These are phyloP conservation scores for Callaeas wilsoni DNA, from an alignment of 2,113 vertebrate genomes.

Conservation along the genomic window DNA sequence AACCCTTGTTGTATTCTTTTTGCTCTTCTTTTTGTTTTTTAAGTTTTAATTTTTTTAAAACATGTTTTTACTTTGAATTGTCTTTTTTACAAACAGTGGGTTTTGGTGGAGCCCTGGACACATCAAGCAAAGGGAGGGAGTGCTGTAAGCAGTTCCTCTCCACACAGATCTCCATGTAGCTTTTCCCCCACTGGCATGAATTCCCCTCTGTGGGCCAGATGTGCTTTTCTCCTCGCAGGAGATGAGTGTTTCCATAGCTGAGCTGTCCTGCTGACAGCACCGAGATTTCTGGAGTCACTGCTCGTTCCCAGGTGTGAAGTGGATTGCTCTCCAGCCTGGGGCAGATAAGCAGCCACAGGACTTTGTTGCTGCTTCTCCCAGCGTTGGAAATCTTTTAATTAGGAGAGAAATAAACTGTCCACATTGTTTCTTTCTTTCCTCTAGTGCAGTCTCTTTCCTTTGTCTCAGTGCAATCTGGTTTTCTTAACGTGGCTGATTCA, in stretches of 20 bases:
- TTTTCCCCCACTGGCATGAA: background rate
- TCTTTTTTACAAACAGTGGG: background rate
- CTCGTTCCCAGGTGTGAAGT: background rate
- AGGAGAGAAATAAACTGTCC: background rate
- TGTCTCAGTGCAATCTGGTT: background rate
- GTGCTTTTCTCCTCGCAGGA: background rate
- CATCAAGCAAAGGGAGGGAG: background rate
- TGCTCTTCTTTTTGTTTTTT: background rate
- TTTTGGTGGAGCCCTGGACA: background rate
- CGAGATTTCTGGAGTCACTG: background rate
- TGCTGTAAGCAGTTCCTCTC: background rate
- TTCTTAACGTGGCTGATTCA: background rate
- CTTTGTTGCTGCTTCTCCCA: background rate
- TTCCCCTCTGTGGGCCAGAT: slow-evolving; percentile 3
- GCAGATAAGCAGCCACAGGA: background rate
- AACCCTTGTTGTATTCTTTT: background rate
- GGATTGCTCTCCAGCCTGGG: background rate
- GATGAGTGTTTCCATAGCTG: background rate
- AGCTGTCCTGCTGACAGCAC: background rate
- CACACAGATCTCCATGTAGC: background rate
- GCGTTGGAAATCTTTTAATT: background rate
- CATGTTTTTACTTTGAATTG: background rate
- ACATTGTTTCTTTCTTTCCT: background rate
- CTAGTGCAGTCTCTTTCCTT: background rate
- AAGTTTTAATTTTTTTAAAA: background rate